phyloP scores from a whole-genome alignment of 2,797 vertebrate genomes.

The Tiaroga cobitis region DNA sequence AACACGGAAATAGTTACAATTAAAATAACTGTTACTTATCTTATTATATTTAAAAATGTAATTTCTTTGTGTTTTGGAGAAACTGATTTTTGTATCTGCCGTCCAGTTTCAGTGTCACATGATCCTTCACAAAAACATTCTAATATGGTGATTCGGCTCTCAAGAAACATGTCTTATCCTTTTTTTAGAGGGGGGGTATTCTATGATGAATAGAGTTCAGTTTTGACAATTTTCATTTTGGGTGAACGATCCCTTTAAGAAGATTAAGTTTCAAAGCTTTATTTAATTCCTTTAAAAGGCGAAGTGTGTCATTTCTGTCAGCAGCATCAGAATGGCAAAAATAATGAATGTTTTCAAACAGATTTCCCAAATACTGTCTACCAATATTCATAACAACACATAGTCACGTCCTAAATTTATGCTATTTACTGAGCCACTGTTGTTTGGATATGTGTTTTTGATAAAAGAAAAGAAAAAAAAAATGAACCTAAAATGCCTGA shows the following conservation, averaged over 20 bases:
- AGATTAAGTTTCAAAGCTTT: neutral
- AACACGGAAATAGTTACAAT: neutral
- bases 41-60: too few relatives aligned
- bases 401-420: neutral
- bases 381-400: neutral
- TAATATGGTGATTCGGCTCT: neutral
- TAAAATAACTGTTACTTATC: neutral
- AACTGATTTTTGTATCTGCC: neutral
- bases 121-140: neutral
- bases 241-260: neutral
- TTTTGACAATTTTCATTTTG: neutral
- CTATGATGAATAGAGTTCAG: neutral
- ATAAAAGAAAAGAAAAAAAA: constrained; percentile 53
- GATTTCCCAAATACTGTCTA: neutral
- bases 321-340: neutral
- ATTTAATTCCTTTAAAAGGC: neutral
- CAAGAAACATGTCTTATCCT: too few relatives aligned
- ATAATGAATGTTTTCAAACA: neutral
- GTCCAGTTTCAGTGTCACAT: neutral
- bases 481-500: constrained; percentile 58
- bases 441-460: neutral
- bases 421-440: neutral
- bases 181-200: neutral
- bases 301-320: neutral
- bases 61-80: neutral